These are phyloP conservation scores for Scaptomyza cyrtandrae DNA, from an alignment of 2,888 invertebrate genomes.

Conservation along the genomic window DNA sequence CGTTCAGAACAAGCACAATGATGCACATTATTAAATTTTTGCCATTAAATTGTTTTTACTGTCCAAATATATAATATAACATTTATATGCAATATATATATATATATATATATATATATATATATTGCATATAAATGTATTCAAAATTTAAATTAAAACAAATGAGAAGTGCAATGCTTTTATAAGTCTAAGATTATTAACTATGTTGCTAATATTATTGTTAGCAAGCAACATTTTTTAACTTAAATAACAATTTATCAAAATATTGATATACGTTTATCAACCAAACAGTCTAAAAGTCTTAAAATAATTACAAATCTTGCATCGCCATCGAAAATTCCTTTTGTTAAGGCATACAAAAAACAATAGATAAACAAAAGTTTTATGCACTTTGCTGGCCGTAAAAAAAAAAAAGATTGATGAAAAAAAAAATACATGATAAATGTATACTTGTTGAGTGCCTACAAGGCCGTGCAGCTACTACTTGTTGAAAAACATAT, in stretches of 20 bases:
- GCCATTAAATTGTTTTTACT: slow-evolving; percentile 13
- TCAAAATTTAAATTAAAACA: slow-evolving; percentile 1
- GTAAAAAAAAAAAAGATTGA: background rate
- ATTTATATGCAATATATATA: too few relatives aligned
- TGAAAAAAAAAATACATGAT: background rate
- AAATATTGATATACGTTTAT: too few relatives aligned
- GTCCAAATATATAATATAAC: background rate
- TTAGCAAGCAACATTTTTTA: too few relatives aligned
- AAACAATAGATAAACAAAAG: slow-evolving; percentile 8
- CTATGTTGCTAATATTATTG: background rate
- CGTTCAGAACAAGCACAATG: slow-evolving; percentile 8
- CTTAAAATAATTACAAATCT: too few relatives aligned
- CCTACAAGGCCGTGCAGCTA: slow-evolving; percentile 12
- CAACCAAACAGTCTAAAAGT: background rate
- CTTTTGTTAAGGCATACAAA: too few relatives aligned
- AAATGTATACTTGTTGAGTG: slow-evolving; percentile 4
- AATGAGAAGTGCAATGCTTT: background rate
- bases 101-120: background rate
- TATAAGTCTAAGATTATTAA: background rate
- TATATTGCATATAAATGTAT: background rate
- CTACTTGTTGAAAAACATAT: slow-evolving; percentile 22
- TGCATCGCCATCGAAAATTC: too few relatives aligned
- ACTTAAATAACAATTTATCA: too few relatives aligned
- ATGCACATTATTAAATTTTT: slow-evolving; percentile 12
- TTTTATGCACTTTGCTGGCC: background rate